Base-by-base conservation (phyloP, 2,113 vertebrate genomes). In the Psephotus haematonotus region DNA sequence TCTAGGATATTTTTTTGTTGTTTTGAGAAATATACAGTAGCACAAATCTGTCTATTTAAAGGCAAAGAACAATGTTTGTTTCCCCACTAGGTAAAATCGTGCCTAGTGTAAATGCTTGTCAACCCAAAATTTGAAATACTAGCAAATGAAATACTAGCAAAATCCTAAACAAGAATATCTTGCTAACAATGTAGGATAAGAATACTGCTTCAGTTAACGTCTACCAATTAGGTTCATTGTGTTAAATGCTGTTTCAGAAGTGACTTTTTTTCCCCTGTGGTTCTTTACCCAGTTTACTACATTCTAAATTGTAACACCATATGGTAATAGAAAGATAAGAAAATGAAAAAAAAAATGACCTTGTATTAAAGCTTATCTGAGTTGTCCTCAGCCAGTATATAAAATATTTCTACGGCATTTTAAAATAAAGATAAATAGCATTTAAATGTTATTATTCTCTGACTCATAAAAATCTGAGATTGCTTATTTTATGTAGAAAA, bases 401-500 rank as follows among this genome's bases (percentile, higher is more conserved):
- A 7, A 70, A 31, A 18, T 81, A 65, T 52, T 91, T 86, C 44
- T 74, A 25, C 33, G 5, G 6, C 33, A 28, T 87, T 95, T 95
- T n/a, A 88, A 93, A 49, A 55, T 35, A 88, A 91, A 90, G 59
- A 57, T 27, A 82, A 90, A 55, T n/a, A 79, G n/a, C 65, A 52
- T 70, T 93, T 94, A 82, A 82, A 93, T 70, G 14, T 62, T 83
- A 43, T 70, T 90, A 17, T 37, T 80, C 29, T 53, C 13, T 18
- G 57, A 72, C 37, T 88, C 35, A 65, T 59, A 64, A 72, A 90
- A 93, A 88, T 46, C 11, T 14, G 18, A 47, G 28, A 44, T 90
- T 88, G 41, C 62, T 82, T 87, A 65, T 59, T 95, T 95, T 93
- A 74, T 62, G 11, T 77, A 53, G 81, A 88, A 62, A 69, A 92